Base-by-base conservation (phyloP, 2,113 vertebrate genomes). In the Lepisosteus oculatus region DNA sequence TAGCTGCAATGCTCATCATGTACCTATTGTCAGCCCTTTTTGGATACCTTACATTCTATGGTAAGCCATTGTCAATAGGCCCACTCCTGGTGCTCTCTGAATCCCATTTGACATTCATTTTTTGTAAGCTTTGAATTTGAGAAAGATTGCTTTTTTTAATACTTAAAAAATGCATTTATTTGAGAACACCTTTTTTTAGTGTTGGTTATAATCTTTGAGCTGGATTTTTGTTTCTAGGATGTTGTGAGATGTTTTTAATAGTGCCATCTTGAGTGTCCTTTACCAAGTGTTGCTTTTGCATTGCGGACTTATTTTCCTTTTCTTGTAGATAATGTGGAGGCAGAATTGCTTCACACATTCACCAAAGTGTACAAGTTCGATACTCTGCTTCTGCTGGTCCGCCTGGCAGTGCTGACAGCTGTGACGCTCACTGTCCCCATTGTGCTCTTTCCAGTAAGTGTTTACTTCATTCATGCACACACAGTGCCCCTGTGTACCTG, bases 401-500 rank as follows among this genome's bases (percentile, higher is more conserved):
- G 97, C 42, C 57, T 99, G 81, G 97, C 97, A 0, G 97, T 99
- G 8, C 92, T 99, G 69, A 92, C 98, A 8, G 97, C 97, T 0
- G 97, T 99, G 17, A 99, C 94, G 0, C 83, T 99, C 66, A 99
- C 97, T 0, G 97, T 99, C 43, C 97, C 97, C 72, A 95, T 99
- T 29, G 97, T 99, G 66, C 91, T 99, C 12, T 99, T 99, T 67
- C 97, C 97, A 0, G 97, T 99, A 80, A 97, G 97, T 96, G 86
- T 55, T 54, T 43, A 74, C 5, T 41, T 29, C 11, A 6, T 17
- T 3, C 4, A 7, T 8, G 61, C 47, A 71, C 29, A 12, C 45
- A 13, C 12, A 51, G 29, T 29, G 29, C 29, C 29, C 29, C 29
- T 29, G 29, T 29, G 29, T 29, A 29, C 29, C 43, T 61, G 14